Evolutionary conservation across 2,113 vertebrate species (phyloP).

Genomic region (Antechinus flavipes): DNA sequence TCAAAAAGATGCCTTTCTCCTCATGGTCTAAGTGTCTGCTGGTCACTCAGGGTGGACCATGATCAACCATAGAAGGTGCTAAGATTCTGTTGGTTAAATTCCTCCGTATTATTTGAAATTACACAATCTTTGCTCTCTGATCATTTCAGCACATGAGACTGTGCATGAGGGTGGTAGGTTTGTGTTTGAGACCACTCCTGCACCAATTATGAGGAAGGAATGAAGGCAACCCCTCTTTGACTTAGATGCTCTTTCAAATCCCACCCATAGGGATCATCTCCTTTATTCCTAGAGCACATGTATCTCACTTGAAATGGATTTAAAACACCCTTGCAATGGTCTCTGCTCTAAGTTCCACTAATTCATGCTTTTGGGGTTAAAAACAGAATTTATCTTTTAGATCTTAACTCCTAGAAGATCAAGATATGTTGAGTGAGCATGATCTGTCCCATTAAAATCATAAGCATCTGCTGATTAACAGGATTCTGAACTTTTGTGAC

Average conservation of each 20-base stretch:
- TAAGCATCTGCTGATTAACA: slow-evolving; percentile 5
- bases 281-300: neutral
- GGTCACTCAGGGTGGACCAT: neutral
- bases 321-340: neutral
- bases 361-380: neutral
- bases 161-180: neutral
- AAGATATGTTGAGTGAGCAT: neutral
- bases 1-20: neutral
- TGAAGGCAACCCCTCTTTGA: neutral
- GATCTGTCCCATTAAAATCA: neutral
- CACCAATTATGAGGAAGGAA: neutral
- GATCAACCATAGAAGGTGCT: neutral
- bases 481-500: slow-evolving; percentile 47
- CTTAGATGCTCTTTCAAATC: neutral
- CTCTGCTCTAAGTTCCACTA: neutral
- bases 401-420: neutral
- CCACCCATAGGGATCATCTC: neutral
- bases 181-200: neutral
- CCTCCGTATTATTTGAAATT: neutral
- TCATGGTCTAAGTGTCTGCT: neutral
- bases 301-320: neutral
- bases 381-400: neutral
- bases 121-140: neutral
- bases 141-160: neutral
- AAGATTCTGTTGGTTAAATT: neutral